Conservation (phyloP, 2,888 invertebrate genomes). For the Ephialtes manifestator region DNA sequence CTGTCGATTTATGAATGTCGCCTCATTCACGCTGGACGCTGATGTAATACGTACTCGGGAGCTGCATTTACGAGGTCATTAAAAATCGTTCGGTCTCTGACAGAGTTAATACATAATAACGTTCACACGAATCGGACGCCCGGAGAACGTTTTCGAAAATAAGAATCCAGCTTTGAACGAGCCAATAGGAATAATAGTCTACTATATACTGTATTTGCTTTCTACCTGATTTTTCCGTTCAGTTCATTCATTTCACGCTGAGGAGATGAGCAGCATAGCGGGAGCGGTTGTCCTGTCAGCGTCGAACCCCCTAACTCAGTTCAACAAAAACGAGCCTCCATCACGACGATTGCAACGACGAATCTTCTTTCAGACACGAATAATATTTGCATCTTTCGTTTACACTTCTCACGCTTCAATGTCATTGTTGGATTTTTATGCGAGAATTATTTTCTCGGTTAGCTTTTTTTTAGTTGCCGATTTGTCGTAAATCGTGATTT, state of each 20-base stretch:
- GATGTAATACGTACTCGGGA: not conserved
- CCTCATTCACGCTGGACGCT: conserved; percentile 21
- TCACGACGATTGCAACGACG: conserved; percentile 25
- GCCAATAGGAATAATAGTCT: conserved; percentile 42
- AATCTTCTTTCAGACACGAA: conserved; percentile 48
- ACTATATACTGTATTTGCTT: conserved; percentile 55
- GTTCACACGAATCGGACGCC: conserved; percentile 44
- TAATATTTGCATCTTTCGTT: conserved; percentile 62
- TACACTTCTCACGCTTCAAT: conserved; percentile 58
- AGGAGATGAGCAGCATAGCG: conserved; percentile 26
- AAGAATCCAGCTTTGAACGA: not conserved
- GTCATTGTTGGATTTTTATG: conserved; percentile 26
- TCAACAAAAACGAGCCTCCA: conserved; percentile 25
- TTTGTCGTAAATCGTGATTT: conserved; percentile 1
- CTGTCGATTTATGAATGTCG: conserved; percentile 46
- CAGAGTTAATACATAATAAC: conserved; percentile 53
- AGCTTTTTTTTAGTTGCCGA: not conserved
- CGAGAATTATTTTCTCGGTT: conserved; percentile 17
- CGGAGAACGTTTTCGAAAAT: conserved; percentile 18
- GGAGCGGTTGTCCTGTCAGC: not conserved
- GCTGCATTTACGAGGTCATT: conserved; percentile 43
- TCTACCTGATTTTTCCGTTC: conserved; percentile 62
- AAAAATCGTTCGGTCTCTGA: conserved; percentile 64
- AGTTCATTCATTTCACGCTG: conserved; percentile 54
- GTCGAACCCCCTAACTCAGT: conserved; percentile 28